phyloP scores from a whole-genome alignment of 2,888 invertebrate species.

The Caenorhabditis macrosperma region DNA sequence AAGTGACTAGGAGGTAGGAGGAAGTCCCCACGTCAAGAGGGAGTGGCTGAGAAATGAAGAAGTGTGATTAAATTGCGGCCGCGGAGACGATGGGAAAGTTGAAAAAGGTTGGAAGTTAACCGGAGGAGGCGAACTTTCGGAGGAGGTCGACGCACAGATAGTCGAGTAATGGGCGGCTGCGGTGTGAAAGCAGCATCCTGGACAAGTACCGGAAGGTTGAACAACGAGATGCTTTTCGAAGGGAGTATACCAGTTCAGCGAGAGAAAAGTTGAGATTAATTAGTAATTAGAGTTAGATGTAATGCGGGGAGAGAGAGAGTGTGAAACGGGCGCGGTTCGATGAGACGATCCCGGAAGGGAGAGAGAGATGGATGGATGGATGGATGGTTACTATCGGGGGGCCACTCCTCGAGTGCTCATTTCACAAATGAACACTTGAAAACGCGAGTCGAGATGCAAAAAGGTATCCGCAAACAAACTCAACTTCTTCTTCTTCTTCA shows the following conservation, averaged over 20 bases:
- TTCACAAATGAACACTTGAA: constrained; percentile 56
- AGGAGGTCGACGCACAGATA: too few relatives aligned
- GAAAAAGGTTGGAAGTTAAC: neutral
- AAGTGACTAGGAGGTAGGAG: neutral
- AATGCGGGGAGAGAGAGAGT: constrained; percentile 2
- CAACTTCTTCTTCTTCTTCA: constrained; percentile 8
- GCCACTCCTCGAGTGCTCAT: constrained; percentile 37
- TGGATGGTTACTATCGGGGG: neutral
- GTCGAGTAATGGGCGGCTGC: neutral
- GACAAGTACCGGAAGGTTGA: constrained; percentile 15
- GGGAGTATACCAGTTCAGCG: constrained; percentile 13
- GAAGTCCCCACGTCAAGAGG: neutral
- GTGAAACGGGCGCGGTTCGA: constrained; percentile 18
- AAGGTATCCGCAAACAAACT: constrained; percentile 33
- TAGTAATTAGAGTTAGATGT: constrained; percentile 35
- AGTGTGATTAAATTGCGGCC: neutral
- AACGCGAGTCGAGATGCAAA: constrained; percentile 21
- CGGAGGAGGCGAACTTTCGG: neutral
- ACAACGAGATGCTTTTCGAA: neutral
- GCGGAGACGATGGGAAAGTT: neutral
- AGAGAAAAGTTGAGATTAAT: constrained; percentile 26
- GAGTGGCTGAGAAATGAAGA: neutral
- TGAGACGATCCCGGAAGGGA: constrained; percentile 13
- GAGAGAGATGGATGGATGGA: neutral
- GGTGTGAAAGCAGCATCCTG: neutral